phyloP scores from a whole-genome alignment of 2,797 vertebrate species.

The Carapus acus region DNA sequence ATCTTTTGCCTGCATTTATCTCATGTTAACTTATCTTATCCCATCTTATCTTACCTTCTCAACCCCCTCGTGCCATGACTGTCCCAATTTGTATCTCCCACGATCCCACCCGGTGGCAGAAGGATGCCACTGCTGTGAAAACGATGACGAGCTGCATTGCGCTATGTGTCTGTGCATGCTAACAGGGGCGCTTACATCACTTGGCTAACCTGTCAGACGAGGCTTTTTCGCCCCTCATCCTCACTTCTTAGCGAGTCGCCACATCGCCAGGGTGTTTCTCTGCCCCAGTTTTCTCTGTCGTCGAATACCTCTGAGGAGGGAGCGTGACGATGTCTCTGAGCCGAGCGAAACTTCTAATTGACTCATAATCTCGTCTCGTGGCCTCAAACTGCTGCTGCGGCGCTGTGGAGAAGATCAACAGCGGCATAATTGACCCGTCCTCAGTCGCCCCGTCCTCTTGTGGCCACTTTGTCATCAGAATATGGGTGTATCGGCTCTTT shows the following conservation, averaged over 20 bases:
- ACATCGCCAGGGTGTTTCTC: slow-evolving; percentile 1
- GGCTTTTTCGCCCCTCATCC: slow-evolving; percentile 9
- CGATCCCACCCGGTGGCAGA: slow-evolving; percentile 18
- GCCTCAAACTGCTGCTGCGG: not conserved
- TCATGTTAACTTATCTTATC: slow-evolving; percentile 21
- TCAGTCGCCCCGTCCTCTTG: slow-evolving; percentile 10
- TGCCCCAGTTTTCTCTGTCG: too few relatives aligned
- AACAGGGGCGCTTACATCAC: slow-evolving; percentile 18
- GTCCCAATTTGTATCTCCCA: slow-evolving; percentile 41
- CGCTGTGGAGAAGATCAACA: slow-evolving; percentile 8
- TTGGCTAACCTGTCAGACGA: slow-evolving; percentile 48
- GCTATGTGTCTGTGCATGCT: slow-evolving; percentile 9
- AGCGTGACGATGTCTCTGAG: not conserved
- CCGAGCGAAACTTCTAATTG: not conserved
- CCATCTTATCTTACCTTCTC: slow-evolving; percentile 18
- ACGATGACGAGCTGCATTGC: slow-evolving; percentile 22
- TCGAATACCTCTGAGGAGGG: not conserved
- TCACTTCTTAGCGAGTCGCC: slow-evolving; percentile 3
- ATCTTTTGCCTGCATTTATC: not conserved
- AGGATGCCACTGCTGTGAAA: slow-evolving; percentile 31
- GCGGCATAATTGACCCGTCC: slow-evolving; percentile 11
- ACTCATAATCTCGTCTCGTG: slow-evolving; percentile 1
- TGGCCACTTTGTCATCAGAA: slow-evolving; percentile 17
- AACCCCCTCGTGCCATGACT: too few relatives aligned
- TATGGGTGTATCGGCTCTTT: slow-evolving; percentile 31